Conservation (phyloP, 2,113 vertebrate species). For the Corydoras sp. region DNA sequence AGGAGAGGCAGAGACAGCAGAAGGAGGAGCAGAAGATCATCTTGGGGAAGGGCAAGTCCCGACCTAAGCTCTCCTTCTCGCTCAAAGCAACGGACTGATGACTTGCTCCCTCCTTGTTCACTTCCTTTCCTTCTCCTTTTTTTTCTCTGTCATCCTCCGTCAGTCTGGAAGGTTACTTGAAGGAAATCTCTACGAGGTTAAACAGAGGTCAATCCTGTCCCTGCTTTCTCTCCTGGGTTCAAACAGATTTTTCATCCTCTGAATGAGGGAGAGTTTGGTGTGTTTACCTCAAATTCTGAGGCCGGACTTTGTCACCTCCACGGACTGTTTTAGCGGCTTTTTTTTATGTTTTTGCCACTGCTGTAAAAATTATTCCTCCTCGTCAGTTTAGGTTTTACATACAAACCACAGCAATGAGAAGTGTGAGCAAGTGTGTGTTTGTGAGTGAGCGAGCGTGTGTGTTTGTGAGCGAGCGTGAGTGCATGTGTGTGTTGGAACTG, state of each 20-base stretch:
- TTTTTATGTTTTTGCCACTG: conserved; percentile 20
- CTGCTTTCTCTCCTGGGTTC: conserved; percentile 9
- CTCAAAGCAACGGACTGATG: conserved; percentile 90
- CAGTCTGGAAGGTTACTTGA: conserved; percentile 36
- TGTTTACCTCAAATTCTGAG: conserved; percentile 1
- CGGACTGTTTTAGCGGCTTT: conserved; percentile 28
- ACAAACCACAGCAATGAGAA: background rate
- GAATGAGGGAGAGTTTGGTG: background rate
- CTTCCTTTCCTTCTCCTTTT: conserved; percentile 14
- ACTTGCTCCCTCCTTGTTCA: conserved; percentile 1
- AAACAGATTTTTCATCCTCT: conserved; percentile 14
- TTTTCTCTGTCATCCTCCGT: conserved; percentile 61
- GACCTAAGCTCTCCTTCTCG: conserved; percentile 96
- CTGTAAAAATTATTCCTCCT: conserved; percentile 10
- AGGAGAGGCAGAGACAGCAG: conserved; percentile 96
- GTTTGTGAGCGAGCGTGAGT: background rate
- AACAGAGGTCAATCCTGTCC: conserved; percentile 22
- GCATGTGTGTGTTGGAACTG: background rate
- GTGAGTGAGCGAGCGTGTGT: background rate
- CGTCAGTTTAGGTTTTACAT: conserved; percentile 22
- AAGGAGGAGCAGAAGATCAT: conserved; percentile 99
- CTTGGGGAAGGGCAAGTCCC: conserved; percentile 97
- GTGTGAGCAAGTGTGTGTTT: conserved; percentile 13
- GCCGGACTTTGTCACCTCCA: conserved; percentile 27
- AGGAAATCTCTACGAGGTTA: conserved; percentile 23